phyloP scores from a whole-genome alignment of 1,140 invertebrate species.

The Potamilus streckersoni region DNA sequence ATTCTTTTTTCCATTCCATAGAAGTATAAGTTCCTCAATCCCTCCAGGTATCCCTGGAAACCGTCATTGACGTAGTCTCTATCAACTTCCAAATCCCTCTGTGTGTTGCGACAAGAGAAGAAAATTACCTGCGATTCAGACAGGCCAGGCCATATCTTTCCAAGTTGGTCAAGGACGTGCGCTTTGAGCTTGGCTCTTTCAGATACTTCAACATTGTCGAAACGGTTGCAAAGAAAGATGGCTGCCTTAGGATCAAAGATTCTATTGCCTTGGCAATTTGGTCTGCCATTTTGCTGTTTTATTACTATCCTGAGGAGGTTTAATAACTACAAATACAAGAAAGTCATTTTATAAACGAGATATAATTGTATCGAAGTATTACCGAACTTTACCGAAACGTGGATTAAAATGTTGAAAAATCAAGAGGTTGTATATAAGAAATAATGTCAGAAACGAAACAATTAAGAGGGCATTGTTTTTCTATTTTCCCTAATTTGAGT shows the following conservation, averaged over 20 bases:
- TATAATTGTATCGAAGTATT: too few relatives aligned
- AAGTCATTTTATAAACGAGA: too few relatives aligned
- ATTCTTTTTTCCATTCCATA: conserved; percentile 28
- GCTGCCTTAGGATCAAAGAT: conserved; percentile 41
- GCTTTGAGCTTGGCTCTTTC: conserved; percentile 33
- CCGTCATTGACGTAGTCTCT: conserved; percentile 17
- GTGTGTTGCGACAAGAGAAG: conserved; percentile 38
- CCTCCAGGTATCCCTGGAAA: conserved; percentile 28
- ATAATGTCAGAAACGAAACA: too few relatives aligned
- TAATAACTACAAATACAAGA: too few relatives aligned
- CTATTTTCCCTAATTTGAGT: too few relatives aligned
- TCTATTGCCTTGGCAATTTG: too few relatives aligned
- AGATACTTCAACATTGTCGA: conserved; percentile 39
- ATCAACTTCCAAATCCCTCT: conserved; percentile 21
- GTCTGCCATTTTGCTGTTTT: too few relatives aligned
- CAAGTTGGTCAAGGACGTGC: conserved; percentile 35
- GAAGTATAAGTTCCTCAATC: conserved; percentile 33
- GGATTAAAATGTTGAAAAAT: too few relatives aligned
- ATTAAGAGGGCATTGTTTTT: too few relatives aligned
- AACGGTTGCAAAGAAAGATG: conserved; percentile 51
- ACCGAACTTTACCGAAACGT: too few relatives aligned
- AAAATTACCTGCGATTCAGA: conserved; percentile 29
- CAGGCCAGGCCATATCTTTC: conserved; percentile 45
- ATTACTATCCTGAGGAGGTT: too few relatives aligned
- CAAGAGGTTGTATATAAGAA: too few relatives aligned